Evolutionary conservation across 2,113 vertebrate species (phyloP), one percentile per base, ranked within the genome.

Genomic region (Myxocyprinus asiaticus): DNA sequence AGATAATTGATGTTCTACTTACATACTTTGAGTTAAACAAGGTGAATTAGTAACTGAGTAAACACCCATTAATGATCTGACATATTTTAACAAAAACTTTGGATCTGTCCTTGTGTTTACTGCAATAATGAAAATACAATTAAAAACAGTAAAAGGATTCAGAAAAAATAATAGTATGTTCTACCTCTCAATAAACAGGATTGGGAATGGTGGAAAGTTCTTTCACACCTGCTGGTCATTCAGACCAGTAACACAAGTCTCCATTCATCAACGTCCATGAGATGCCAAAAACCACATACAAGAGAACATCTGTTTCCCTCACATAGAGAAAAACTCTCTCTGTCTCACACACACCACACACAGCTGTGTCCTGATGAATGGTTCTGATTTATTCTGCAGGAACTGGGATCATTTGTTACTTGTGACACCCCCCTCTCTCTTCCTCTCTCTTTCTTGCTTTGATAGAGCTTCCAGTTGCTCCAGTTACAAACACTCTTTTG

Each of bases 331-430:
- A 68, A 11, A 67, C 17, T 33, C 58, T 53, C 12, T 22, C 45
- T 50, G 56, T 47, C 76, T 14, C 76, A 56, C 69, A 78, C 62
- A 69, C 74, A 83, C 43, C 75, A 85, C 73, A 86, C 82, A 76
- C 85, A 81, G 79, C 70, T 79, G 85, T 84, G 87, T 81, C 86
- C 68, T 68, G 56, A 70, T 73, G 74, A 83, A 81, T 79, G 76
- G 74, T 56, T 15, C 55, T 7, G 56, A 84, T 84, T 81, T 80
- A 84, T 81, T 72, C 82, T 33, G 56, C 68, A 84, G 78, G 55
- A 81, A 83, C 82, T 78, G 78, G 55, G 62, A 67, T 73, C 78
- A 68, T 74, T 83, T 77, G 53, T 80, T 79, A 67, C 73, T 77
- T 70, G 62, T 10, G 67, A 78, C 81, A 62, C 45, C 14, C 33